Conservation (phyloP, 2,113 vertebrate genomes). For the Rhynchopsitta pachyrhyncha region DNA sequence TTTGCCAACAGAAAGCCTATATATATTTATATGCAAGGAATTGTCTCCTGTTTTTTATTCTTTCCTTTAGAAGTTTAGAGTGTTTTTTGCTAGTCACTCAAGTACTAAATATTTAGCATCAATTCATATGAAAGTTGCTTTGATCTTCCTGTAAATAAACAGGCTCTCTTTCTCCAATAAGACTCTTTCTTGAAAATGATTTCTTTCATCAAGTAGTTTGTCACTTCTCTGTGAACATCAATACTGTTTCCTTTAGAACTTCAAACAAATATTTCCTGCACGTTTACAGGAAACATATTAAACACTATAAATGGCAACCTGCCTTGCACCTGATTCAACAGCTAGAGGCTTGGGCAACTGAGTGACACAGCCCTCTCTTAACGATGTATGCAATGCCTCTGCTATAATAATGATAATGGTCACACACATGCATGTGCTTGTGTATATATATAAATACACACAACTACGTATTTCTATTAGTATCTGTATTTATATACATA, state of each 20-base stretch:
- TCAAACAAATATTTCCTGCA: constrained; percentile 76
- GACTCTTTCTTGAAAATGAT: constrained; percentile 66
- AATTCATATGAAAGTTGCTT: constrained; percentile 69
- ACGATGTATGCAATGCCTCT: background rate
- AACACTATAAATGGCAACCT: constrained; percentile 65
- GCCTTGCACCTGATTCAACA: constrained; percentile 46
- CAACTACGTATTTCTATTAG: background rate
- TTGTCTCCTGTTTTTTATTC: constrained; percentile 1
- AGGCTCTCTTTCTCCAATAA: constrained; percentile 63
- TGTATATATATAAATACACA: background rate
- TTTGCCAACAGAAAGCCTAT: background rate
- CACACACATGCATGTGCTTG: background rate
- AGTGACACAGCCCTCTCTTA: background rate
- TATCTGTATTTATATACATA: background rate
- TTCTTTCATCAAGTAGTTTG: constrained; percentile 80
- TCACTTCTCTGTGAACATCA: constrained; percentile 72
- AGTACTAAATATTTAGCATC: constrained; percentile 57
- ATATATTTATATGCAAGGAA: background rate
- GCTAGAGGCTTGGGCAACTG: background rate
- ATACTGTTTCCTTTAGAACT: constrained; percentile 70
- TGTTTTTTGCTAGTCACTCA: constrained; percentile 62
- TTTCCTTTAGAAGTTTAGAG: constrained; percentile 41
- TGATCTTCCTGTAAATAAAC: constrained; percentile 78
- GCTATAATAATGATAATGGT: background rate
- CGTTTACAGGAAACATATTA: constrained; percentile 74